Percentiles rank a stretch among this genome's conserved stretches.
phyloP scores from a whole-genome alignment of 2,797 vertebrate species.

The Notamacropus eugenii region DNA sequence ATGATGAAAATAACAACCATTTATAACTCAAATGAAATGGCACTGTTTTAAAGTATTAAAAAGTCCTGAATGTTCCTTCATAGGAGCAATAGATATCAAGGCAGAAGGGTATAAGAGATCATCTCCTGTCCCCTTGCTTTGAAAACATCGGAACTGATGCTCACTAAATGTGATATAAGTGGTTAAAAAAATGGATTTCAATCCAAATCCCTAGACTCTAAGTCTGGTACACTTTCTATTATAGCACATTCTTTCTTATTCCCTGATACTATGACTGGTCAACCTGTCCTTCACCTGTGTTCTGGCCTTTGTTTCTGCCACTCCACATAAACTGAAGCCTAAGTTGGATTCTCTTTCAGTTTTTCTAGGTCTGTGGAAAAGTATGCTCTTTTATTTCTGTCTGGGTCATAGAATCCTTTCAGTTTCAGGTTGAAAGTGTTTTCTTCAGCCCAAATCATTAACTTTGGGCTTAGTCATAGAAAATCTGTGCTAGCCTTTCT shows the following conservation, averaged over 20 bases:
- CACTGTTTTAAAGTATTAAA: background rate
- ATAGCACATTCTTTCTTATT: background rate
- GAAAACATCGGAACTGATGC: background rate
- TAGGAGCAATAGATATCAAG: background rate
- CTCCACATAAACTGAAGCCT: background rate
- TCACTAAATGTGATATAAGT: background rate
- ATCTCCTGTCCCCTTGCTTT: background rate
- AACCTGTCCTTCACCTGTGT: background rate
- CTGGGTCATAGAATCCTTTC: background rate
- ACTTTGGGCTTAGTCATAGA: background rate
- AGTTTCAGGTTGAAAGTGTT: background rate
- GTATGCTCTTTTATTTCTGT: background rate
- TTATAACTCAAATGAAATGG: background rate
- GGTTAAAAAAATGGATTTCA: background rate
- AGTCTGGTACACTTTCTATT: background rate
- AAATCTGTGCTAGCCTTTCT: background rate
- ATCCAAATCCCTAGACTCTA: background rate
- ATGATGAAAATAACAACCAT: background rate
- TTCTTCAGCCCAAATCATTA: background rate
- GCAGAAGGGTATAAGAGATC: background rate
- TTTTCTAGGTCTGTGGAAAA: background rate
- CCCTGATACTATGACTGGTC: background rate
- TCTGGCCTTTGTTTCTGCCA: background rate
- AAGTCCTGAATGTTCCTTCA: background rate
- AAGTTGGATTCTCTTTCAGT: background rate